Conservation (phyloP, 2,888 invertebrate genomes). For the Aleiodes testaceus region DNA sequence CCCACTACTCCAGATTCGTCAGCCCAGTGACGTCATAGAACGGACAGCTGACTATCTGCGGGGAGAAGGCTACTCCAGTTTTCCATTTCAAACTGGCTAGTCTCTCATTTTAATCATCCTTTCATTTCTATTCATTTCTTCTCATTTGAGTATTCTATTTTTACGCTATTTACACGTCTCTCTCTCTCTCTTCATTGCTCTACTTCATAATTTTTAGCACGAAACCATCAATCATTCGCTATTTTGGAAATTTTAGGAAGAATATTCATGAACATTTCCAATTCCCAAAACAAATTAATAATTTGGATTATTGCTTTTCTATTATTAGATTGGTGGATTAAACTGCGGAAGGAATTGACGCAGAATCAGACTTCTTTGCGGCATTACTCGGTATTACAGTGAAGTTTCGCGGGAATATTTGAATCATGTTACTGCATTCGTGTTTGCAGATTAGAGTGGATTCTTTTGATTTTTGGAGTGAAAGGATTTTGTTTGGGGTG, state of each 20-base stretch:
- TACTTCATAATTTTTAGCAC: too few species aligned
- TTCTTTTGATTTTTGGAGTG: too few species aligned
- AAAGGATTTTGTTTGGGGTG: not conserved
- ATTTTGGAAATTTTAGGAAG: not conserved
- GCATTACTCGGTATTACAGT: not conserved
- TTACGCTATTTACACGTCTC: too few species aligned
- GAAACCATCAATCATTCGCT: not conserved
- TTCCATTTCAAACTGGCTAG: slow-evolving; percentile 45
- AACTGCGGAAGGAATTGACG: slow-evolving; percentile 10
- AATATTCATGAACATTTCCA: not conserved
- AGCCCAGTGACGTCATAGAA: slow-evolving; percentile 64
- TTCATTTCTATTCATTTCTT: not conserved
- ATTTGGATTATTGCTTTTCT: not conserved
- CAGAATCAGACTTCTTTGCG: slow-evolving; percentile 1
- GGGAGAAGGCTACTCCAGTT: slow-evolving; percentile 39
- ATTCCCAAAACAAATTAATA: not conserved
- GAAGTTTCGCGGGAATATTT: slow-evolving; percentile 15
- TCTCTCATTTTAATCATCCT: slow-evolving; percentile 13
- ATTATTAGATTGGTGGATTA: slow-evolving; percentile 4
- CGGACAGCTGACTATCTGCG: slow-evolving; percentile 66
- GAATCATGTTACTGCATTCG: not conserved
- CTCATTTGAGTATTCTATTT: too few species aligned
- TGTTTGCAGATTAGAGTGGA: too few species aligned
- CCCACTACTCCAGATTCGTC: slow-evolving; percentile 30
- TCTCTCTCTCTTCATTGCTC: too few species aligned